Percentiles rank a stretch among this genome's conserved stretches.
phyloP scores from a whole-genome alignment of 2,113 vertebrate species.

The Cyprinodon variegatus region DNA sequence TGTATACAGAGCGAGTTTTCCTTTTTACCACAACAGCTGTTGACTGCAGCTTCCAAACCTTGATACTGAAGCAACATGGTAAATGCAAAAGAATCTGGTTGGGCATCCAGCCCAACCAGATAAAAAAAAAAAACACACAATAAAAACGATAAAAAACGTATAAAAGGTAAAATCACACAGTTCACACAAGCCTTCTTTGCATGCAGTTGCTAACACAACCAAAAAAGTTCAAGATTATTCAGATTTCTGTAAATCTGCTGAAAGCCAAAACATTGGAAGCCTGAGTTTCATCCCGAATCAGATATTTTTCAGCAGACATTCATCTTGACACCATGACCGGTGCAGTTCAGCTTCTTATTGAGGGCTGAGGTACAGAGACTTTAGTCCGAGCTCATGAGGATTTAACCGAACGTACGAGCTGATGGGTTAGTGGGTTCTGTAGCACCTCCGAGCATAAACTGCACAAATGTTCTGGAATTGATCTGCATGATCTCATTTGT shows the following conservation, averaged over 20 bases:
- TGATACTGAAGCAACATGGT: background rate
- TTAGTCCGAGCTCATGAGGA: conserved; percentile 10
- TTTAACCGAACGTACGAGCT: conserved; percentile 26
- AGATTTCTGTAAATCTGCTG: conserved; percentile 19
- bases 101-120: no score
- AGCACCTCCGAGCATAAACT: conserved; percentile 20
- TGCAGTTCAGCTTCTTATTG: background rate
- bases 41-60: background rate
- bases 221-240: conserved; percentile 24
- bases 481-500: conserved; percentile 37
- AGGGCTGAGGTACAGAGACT: background rate
- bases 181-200: conserved; percentile 39
- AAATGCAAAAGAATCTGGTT: background rate
- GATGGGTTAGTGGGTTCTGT: conserved; percentile 11
- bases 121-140: conserved; percentile 27
- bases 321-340: conserved; percentile 14
- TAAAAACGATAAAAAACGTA: conserved; percentile 27
- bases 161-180: conserved; percentile 12
- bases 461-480: conserved; percentile 46
- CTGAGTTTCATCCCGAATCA: conserved; percentile 11
- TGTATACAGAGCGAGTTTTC: background rate
- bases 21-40: background rate
- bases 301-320: conserved; percentile 3
- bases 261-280: conserved; percentile 11
- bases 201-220: conserved; percentile 58